phyloP scores from a whole-genome alignment of 2,888 invertebrate genomes.

The Aelia acuminata region DNA sequence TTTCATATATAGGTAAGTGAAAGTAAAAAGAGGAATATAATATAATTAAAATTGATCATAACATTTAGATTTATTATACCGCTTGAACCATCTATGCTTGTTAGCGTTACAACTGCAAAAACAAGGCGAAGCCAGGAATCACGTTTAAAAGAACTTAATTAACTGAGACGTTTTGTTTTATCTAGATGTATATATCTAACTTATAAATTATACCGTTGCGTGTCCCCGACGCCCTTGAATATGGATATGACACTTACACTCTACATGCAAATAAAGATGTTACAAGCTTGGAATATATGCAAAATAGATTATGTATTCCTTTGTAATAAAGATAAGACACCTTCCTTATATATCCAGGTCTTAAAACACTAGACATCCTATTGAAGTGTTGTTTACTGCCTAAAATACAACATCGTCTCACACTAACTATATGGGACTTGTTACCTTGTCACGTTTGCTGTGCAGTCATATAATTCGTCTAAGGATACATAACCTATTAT shows the following conservation, averaged over 20 bases:
- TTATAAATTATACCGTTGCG: background rate
- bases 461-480: background rate
- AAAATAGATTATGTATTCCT: slow-evolving; percentile 13
- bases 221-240: background rate
- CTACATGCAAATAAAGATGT: slow-evolving; percentile 28
- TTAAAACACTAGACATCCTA: slow-evolving; percentile 2
- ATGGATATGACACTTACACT: slow-evolving; percentile 28
- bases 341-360: background rate
- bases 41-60: background rate
- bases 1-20: no score
- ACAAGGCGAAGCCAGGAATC: background rate
- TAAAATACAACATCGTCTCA: background rate
- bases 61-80: background rate
- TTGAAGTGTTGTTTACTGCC: slow-evolving; percentile 4
- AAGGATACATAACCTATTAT: background rate
- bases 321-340: slow-evolving; percentile 1
- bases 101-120: background rate
- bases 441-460: background rate
- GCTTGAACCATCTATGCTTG: background rate
- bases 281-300: slow-evolving; percentile 12
- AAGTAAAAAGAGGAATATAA: no score
- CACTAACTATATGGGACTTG: background rate
- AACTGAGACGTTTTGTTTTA: background rate
- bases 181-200: background rate
- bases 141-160: background rate